Evolutionary conservation across 2,113 vertebrate species (phyloP).

Genomic region (Cyprinodon brontotheroides): DNA sequence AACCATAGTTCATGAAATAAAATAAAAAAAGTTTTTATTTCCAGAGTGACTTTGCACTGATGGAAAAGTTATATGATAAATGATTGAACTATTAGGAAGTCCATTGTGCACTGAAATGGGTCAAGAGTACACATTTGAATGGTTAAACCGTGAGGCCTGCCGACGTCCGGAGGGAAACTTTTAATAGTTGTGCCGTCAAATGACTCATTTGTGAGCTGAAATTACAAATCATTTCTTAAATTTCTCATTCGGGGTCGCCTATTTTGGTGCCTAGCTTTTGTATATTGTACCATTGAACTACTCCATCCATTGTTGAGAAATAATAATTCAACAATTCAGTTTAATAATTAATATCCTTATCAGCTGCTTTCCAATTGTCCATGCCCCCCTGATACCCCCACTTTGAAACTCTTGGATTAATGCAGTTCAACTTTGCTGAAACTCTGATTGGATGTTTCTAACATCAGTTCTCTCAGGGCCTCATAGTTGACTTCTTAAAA

Average conservation of each 20-base stretch:
- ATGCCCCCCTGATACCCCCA: conserved; percentile 42
- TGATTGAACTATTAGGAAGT: background rate
- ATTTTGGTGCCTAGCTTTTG: conserved; percentile 35
- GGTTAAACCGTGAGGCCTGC: background rate
- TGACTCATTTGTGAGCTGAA: conserved; percentile 53
- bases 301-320: conserved; percentile 48
- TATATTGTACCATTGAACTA: conserved; percentile 33
- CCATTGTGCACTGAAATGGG: background rate
- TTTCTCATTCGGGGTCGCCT: conserved; percentile 36
- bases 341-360: conserved; percentile 72
- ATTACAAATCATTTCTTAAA: conserved; percentile 41
- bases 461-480: conserved; percentile 42
- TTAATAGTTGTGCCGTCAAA: conserved; percentile 43
- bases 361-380: conserved; percentile 48
- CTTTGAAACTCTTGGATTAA: conserved; percentile 49
- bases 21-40: background rate
- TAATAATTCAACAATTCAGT: conserved; percentile 68
- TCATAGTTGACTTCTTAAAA: conserved; percentile 28
- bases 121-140: background rate
- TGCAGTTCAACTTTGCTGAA: conserved; percentile 39
- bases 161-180: conserved; percentile 41
- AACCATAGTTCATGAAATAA: background rate
- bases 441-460: conserved; percentile 54
- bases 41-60: background rate
- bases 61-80: background rate